Conservation (phyloP, 2,797 vertebrate species). For the Channa striata region DNA sequence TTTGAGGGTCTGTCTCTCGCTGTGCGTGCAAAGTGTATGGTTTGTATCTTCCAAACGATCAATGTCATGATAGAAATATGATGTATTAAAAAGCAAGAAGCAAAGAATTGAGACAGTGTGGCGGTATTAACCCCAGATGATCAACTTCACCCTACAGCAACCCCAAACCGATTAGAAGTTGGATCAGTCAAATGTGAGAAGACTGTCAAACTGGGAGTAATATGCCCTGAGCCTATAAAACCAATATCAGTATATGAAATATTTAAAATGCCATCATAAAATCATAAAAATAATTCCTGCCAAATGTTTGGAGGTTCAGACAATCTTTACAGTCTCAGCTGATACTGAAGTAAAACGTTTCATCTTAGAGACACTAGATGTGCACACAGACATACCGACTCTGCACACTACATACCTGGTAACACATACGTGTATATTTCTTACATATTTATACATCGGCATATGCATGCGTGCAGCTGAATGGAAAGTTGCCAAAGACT, state of each 20-base stretch:
- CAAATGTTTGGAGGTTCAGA: slow-evolving; percentile 71
- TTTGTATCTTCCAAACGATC: too few relatives aligned
- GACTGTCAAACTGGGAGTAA: slow-evolving; percentile 38
- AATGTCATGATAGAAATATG: slow-evolving; percentile 28
- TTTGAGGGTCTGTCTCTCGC: slow-evolving; percentile 17
- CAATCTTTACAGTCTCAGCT: slow-evolving; percentile 72
- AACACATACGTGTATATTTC: slow-evolving; percentile 9
- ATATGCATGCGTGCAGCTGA: slow-evolving; percentile 31
- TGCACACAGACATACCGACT: slow-evolving; percentile 37
- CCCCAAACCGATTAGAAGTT: slow-evolving; percentile 21
- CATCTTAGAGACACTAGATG: slow-evolving; percentile 24
- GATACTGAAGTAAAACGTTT: slow-evolving; percentile 50
- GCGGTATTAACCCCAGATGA: slow-evolving; percentile 20
- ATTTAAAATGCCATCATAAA: slow-evolving; percentile 68
- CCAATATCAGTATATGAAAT: slow-evolving; percentile 1
- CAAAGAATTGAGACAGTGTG: slow-evolving; percentile 13
- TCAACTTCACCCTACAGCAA: background rate
- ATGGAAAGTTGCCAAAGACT: slow-evolving; percentile 32
- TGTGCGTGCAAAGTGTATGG: background rate
- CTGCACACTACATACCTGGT: slow-evolving; percentile 37
- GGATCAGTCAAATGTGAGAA: slow-evolving; percentile 19
- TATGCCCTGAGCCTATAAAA: slow-evolving; percentile 38
- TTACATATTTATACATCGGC: slow-evolving; percentile 16
- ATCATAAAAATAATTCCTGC: slow-evolving; percentile 69
- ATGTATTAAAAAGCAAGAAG: slow-evolving; percentile 10